Percentiles rank a stretch among this genome's conserved stretches.
phyloP scores from a whole-genome alignment of 2,113 vertebrate genomes.

The Phalacrocorax pelagicus region DNA sequence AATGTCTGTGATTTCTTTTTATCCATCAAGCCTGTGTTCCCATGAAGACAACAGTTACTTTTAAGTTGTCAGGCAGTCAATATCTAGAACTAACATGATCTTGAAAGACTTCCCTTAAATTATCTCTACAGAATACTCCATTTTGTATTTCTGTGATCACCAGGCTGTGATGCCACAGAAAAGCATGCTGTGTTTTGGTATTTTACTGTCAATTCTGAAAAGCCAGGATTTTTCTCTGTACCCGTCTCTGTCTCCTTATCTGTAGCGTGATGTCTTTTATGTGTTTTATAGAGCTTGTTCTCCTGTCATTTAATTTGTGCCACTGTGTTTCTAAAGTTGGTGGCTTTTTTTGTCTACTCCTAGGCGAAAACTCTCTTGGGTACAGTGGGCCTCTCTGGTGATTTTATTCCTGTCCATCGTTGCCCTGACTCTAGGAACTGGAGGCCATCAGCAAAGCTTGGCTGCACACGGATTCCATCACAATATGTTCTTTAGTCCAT shows the following conservation, averaged over 20 bases:
- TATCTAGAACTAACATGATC: background rate
- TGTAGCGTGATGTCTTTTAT: background rate
- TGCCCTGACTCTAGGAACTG: slow-evolving; percentile 84
- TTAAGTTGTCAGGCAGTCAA: background rate
- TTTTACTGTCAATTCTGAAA: background rate
- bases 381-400: slow-evolving; percentile 92
- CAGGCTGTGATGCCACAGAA: background rate
- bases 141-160: background rate
- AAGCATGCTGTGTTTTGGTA: accelerated
- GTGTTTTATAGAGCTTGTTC: background rate
- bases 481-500: slow-evolving; percentile 76
- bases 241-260: background rate
- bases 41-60: background rate
- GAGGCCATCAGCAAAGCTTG: slow-evolving; percentile 73
- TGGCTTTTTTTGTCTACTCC: slow-evolving; percentile 46
- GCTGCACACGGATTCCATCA: slow-evolving; percentile 81
- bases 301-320: background rate
- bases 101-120: background rate
- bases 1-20: background rate
- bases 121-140: background rate
- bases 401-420: slow-evolving; percentile 93
- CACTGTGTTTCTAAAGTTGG: background rate
- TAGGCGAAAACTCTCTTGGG: slow-evolving; percentile 89
- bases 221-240: background rate
- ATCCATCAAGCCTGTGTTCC: background rate